Evolutionary conservation across 2,113 vertebrate species (phyloP), one percentile per base, ranked within the genome.

Genomic region (Rhynchomys soricoides): DNA sequence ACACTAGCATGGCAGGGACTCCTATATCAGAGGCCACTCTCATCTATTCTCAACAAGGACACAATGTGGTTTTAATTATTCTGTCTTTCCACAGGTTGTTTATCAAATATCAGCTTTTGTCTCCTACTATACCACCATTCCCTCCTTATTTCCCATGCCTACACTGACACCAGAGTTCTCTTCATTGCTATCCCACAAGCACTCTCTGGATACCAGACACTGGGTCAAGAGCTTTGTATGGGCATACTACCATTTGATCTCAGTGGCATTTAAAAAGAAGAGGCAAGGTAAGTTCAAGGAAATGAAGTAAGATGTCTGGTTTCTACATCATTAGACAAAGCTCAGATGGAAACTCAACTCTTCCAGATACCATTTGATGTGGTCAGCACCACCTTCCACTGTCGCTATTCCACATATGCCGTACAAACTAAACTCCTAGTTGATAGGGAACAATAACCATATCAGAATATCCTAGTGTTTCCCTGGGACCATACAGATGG

Each of bases 361-460:
- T 34, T 24, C 7, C 3, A n/a, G 64, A 48, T 19, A 55, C 17
- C 55, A 52, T 5, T n/a, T 40, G 2, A 26, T 29, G 19, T 64
- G 3, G 5, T 73, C 73, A 68, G 7, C 3, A 45, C 22, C 7
- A 0, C 13, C 17, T 13, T 11, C 22, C 11, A 0, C 16, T 17
- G 21, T 11, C 26, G 3, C 1, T 64, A 22, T 26, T 52, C 17
- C 50, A 45, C 7, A 31, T 1, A 21, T 5, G 2, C 29, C 0
- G 12, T 2, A 17, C 59, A 7, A 40, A 24, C 43, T 52, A 40
- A 74, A 82, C 57, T 91, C 86, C 31, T 48, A 7, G 21, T 26
- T 79, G 52, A 90, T 70, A 24, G 24, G 57, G 4, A 64, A 66
- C n/a, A 82, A 34, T 7, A 70, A 74, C 12, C 5, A 10, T 13